Base-by-base conservation (phyloP, 2,113 vertebrate genomes). In the Gracilinanus agilis region DNA sequence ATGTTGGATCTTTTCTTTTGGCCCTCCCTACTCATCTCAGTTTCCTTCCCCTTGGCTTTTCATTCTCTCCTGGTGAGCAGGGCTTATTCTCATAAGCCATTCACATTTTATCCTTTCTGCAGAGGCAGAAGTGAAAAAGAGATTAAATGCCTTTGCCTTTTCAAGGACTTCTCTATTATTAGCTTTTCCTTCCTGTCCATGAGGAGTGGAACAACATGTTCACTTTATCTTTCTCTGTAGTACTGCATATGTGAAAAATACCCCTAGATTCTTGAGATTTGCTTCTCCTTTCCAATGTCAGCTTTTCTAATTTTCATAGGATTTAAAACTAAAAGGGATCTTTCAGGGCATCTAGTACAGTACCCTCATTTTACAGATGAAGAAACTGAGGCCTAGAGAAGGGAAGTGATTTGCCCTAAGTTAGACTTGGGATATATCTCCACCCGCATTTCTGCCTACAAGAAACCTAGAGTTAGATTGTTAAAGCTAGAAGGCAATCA, bases 61-160 rank as follows among this genome's bases (percentile, higher is more conserved):
- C 19, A 21, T 83, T 83, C 3, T 75, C 3, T 75, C 34, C 61
- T 75, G n/a, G 19, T 75, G 61, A 75, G 16, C 61, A 75, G 16
- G 61, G 12, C 34, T 67, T n/a, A 75, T 19, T 75, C 34, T 83
- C 67, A 83, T 83, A 83, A 40, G n/a, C 34, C n/a, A 83, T 40
- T 83, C 67, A n/a, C 34, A 83, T 21, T 75, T n/a, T n/a, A 40
- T 40, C 67, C 34, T n/a, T 75, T 75, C 13, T 93, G 16, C 91
- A 92, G 94, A 95, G 27, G 90, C 2, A 61, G 44, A 27, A 93
- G 58, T 53, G 93, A 91, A 95, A 90, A 89, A 94, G 44, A 90
- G 29, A 53, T 88, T 56, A 94, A 90, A 44, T 88, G 54, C 2
- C 9, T 16, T 94, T 94, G 53, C 27, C 90, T 96, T 95, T 91